Percentiles rank a stretch among this genome's conserved stretches.
Evolutionary conservation across 2,113 vertebrate species (phyloP).

Genomic region (Entosphenus tridentatus): DNA sequence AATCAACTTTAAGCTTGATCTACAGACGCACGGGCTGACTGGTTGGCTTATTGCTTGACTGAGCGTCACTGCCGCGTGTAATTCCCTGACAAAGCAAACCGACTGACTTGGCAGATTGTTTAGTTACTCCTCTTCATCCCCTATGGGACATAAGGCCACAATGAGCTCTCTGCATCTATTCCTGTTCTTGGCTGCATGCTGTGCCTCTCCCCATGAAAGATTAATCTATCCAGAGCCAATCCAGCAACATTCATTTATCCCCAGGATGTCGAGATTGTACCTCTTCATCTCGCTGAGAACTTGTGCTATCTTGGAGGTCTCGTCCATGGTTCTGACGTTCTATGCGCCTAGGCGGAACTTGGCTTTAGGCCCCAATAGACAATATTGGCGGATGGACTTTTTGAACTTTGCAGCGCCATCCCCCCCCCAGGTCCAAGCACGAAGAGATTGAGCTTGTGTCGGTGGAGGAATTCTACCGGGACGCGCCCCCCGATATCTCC

Average conservation of each 20-base stretch:
- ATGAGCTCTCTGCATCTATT: too few species aligned
- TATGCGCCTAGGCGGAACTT: not conserved
- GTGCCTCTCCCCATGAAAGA: too few species aligned
- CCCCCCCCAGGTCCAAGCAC: constrained; percentile 49
- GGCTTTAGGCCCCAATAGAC: not conserved
- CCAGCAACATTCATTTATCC: not conserved
- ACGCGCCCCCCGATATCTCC: constrained; percentile 59
- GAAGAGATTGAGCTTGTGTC: constrained; percentile 84
- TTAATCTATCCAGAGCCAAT: too few species aligned
- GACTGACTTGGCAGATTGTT: too few species aligned
- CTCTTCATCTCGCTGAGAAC: not conserved
- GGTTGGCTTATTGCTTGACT: too few species aligned
- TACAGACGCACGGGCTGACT: too few species aligned
- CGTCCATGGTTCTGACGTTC: not conserved
- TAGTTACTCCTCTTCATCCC: too few species aligned
- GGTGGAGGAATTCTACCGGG: constrained; percentile 60
- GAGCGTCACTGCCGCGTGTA: too few species aligned
- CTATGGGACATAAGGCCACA: too few species aligned
- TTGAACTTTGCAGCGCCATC: not conserved
- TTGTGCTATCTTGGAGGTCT: not conserved
- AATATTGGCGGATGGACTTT: not conserved
- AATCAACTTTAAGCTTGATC: too few species aligned
- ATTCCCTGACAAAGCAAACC: too few species aligned
- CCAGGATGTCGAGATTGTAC: not conserved
- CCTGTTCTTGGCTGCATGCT: too few species aligned